Evolutionary conservation across 1,140 invertebrate species (phyloP), one percentile per base, ranked within the genome.

Genomic region (Leptinotarsa lineolata): DNA sequence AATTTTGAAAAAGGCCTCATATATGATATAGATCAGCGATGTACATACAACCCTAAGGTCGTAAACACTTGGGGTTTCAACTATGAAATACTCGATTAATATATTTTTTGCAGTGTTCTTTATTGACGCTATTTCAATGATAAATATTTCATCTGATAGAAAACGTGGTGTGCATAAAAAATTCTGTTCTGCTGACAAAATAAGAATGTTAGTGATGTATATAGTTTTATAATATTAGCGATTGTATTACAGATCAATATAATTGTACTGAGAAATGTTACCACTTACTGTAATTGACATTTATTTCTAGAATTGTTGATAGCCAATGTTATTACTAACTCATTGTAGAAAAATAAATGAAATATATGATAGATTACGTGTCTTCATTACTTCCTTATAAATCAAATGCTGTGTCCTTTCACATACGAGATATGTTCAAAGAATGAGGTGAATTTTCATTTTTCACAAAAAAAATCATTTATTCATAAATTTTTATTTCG

Each of bases 181-280:
- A 73, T 58, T 73, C 20, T 58, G 48, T 68, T 46, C 22, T 46
- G 61, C 61, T 71, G 45, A 24, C 70, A 71, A 59, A 71, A 30
- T 63, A 6, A 71, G 24, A 71, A 70, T 65, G 75, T 78, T 81
- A 81, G 80, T 78, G 76, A 80, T 81, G 80, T 81, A 80, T 75
- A 80, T 80, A 80, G 77, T 81, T 81, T 81, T 81, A 81, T 81
- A 80, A 79, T 76, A 76, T 72, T 79, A 77, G 69, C 70, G 65
- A 73, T 70, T 67, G 67, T 74, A 76, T 66, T 76, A 70, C 68
- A 70, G 70, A 54, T 54, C 48, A n/a, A 54, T 54, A 54, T 54
- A 16, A 76, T 76, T 78, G 75, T 74, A 77, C 44, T 67, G 73
- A 77, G 73, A 80, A 79, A 75, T 54, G 48, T 79, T 80, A 79